Base-by-base conservation (phyloP, 2,888 invertebrate species). In the Agrilus mali region DNA sequence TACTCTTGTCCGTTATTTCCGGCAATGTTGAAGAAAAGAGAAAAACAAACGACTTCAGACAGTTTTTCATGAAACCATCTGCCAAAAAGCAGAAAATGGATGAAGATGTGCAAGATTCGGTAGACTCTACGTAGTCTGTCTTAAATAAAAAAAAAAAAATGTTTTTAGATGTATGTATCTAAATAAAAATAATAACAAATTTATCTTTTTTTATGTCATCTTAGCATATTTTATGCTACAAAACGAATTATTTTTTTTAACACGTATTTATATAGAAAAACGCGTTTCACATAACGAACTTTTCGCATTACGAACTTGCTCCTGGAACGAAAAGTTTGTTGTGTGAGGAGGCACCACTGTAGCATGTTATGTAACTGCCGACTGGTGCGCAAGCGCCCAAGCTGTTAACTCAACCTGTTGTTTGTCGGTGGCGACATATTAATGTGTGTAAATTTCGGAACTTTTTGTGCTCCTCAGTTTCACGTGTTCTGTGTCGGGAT, bases 51-150 rank as follows among this genome's bases (percentile, higher is more conserved):
- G 41, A 41, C 41, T 41, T 41, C 33, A 17, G 41, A 34, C 41
- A 41, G 41, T 41, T 41, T 41, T 41, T 41, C 41, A 36, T 41
- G 41, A 41, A 41, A 41, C 41, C 41, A 41, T 41, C 41, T 33
- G 41, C 41, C 41, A 41, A 41, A 41, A 41, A 35, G 41, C 41
- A 41, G 41, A 41, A 41, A 35, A 35, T 33, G 34, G 35, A 14
- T 17, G 41, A 41, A 41, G 34, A 41, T 33, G 35, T 34, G 35
- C 41, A 41, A 33, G 35, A 41, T 33, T 33, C 16, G 41, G 15
- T 41, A 35, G 41, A 39, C 39, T 39, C 39, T 39, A 39, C 39
- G 17, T 39, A 13, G 20, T 20, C 20, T 20, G 39, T 39, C 39
- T 39, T 39, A 39, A 39, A 39, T 22, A 22, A 22, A 39, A 39